Percentiles rank a stretch among this genome's conserved stretches.
phyloP scores from a whole-genome alignment of 1,140 invertebrate species.

The Psix sp. region DNA sequence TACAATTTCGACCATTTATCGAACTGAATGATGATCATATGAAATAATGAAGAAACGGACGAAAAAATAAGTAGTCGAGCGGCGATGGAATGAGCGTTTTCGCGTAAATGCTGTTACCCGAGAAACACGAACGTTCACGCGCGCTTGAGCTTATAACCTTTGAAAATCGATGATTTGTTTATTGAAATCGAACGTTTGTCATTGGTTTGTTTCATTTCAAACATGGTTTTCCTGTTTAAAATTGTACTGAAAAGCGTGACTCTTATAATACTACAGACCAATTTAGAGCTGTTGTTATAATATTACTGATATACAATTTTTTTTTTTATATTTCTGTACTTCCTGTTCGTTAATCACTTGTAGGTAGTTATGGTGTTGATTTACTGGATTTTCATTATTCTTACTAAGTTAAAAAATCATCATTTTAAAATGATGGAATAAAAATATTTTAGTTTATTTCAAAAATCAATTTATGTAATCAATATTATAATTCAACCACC shows the following conservation, averaged over 20 bases:
- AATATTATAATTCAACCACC: too few species aligned
- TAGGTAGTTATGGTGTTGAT: too few species aligned
- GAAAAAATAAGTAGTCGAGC: conserved; percentile 1
- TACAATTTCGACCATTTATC: conserved; percentile 27
- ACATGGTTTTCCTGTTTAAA: conserved; percentile 18
- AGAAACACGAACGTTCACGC: conserved; percentile 10
- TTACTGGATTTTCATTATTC: too few species aligned
- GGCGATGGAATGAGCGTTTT: conserved; percentile 25
- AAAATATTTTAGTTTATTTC: too few species aligned
- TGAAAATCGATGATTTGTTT: conserved; percentile 25
- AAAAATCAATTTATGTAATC: too few species aligned
- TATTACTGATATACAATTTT: too few species aligned
- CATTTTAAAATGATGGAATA: too few species aligned
- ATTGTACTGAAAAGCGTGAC: conserved; percentile 24
- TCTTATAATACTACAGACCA: conserved; percentile 39
- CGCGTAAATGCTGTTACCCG: conserved; percentile 11
- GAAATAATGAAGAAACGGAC: neutral
- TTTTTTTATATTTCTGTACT: too few species aligned
- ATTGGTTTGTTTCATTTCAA: conserved; percentile 4
- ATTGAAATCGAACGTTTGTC: conserved; percentile 1
- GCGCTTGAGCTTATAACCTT: conserved; percentile 32
- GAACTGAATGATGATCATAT: neutral
- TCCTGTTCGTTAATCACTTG: too few species aligned
- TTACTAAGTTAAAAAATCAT: too few species aligned
- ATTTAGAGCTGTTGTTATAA: too few species aligned